Conservation (phyloP, 2,888 invertebrate species). For the Macrophya annulata region DNA sequence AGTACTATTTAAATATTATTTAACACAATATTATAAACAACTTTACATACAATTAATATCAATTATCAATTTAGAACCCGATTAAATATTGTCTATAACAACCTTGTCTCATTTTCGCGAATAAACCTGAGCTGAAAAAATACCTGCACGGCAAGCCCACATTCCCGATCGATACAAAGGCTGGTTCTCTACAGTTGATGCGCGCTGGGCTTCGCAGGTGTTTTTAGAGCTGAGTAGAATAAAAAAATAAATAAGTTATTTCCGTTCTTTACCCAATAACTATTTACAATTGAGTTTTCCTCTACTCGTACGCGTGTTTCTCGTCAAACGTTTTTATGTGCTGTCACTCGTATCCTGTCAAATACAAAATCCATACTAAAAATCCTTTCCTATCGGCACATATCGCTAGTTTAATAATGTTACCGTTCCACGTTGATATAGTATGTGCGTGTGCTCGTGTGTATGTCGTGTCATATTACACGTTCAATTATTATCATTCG, state of each 20-base stretch:
- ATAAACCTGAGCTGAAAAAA: background rate
- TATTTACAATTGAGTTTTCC: background rate
- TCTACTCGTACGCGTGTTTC: background rate
- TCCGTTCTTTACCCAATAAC: constrained; percentile 1
- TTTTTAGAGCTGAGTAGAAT: constrained; percentile 19
- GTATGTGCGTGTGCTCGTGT: no score
- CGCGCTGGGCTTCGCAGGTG: constrained; percentile 22
- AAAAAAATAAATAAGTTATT: background rate
- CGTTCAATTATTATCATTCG: background rate
- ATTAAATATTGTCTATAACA: background rate
- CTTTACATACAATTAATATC: background rate
- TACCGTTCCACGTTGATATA: background rate
- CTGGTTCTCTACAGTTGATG: background rate
- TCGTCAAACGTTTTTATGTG: background rate
- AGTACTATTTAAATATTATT: constrained; percentile 63
- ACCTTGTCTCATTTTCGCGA: constrained; percentile 22
- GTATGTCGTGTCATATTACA: background rate
- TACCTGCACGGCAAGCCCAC: constrained; percentile 24
- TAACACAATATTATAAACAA: background rate
- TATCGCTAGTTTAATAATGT: background rate
- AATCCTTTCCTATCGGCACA: no score
- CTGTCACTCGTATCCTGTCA: background rate
- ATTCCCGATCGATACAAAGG: constrained; percentile 65
- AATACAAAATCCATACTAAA: no score
- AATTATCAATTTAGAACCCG: background rate